phyloP scores from a whole-genome alignment of 2,113 vertebrate genomes.

The Glareola pratincola region DNA sequence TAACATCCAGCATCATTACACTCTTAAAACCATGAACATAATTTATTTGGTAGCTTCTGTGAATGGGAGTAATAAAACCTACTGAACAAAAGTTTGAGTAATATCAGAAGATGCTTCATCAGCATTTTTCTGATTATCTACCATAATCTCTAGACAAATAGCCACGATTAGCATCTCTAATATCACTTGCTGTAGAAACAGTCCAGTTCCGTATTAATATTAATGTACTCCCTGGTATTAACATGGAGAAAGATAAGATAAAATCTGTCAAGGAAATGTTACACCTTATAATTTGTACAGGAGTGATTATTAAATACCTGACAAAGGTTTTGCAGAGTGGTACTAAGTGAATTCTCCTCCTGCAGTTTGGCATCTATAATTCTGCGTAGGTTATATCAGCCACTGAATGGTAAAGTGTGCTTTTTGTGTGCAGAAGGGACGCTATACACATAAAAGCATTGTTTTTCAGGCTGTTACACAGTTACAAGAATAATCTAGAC shows the following conservation, averaged over 20 bases:
- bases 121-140: conserved; percentile 45
- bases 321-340: neutral
- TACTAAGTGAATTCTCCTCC: neutral
- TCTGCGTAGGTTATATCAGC: neutral
- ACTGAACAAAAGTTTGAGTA: conserved; percentile 39
- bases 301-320: neutral
- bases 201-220: neutral
- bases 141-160: neutral
- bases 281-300: neutral
- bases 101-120: conserved; percentile 19
- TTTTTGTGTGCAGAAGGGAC: neutral
- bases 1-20: neutral
- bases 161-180: conserved; percentile 15
- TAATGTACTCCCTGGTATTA: neutral
- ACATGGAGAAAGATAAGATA: neutral
- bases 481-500: neutral
- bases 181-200: conserved; percentile 1
- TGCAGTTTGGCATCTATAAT: neutral
- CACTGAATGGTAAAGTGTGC: accelerated
- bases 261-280: neutral
- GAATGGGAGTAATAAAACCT: conserved; percentile 9
- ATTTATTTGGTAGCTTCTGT: conserved; percentile 15
- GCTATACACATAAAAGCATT: neutral
- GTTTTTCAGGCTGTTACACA: neutral
- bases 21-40: conserved; percentile 7